phyloP scores from a whole-genome alignment of 2,888 invertebrate genomes.

The Rhagium mordax region DNA sequence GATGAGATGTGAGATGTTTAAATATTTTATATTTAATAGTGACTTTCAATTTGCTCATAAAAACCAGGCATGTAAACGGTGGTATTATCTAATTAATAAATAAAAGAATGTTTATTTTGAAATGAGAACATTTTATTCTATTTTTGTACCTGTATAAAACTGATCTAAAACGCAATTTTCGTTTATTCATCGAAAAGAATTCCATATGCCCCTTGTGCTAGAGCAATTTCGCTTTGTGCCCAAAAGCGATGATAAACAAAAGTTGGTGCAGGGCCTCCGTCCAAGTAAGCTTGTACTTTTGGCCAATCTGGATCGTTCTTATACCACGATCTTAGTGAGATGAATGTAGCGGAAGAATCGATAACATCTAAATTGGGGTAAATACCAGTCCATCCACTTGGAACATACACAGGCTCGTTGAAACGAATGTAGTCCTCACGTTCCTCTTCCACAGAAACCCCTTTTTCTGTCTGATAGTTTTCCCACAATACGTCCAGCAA shows the following conservation, averaged over 20 bases:
- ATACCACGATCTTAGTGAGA: slow-evolving; percentile 50
- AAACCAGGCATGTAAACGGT: too few relatives aligned
- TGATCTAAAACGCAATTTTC: too few relatives aligned
- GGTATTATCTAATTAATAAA: too few relatives aligned
- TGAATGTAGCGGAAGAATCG: slow-evolving; percentile 53
- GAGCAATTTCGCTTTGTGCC: slow-evolving; percentile 54
- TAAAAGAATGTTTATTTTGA: too few relatives aligned
- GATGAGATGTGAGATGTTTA: too few relatives aligned
- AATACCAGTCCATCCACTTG: slow-evolving; percentile 52
- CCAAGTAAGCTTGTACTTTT: slow-evolving; percentile 45
- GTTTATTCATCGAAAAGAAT: slow-evolving; percentile 53
- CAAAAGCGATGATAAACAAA: slow-evolving; percentile 56
- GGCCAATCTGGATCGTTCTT: slow-evolving; percentile 51
- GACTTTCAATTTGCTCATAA: too few relatives aligned
- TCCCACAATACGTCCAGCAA: slow-evolving; percentile 52
- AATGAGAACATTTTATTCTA: too few relatives aligned
- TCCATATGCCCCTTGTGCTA: slow-evolving; percentile 51
- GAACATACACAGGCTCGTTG: slow-evolving; percentile 52
- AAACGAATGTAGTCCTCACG: slow-evolving; percentile 51
- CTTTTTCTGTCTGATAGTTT: slow-evolving; percentile 44
- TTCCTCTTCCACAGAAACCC: slow-evolving; percentile 49
- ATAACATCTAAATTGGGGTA: slow-evolving; percentile 55
- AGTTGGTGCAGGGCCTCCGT: slow-evolving; percentile 49
- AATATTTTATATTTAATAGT: too few relatives aligned
- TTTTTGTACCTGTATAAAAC: too few relatives aligned